These are phyloP conservation scores for Loriculus beryllinus DNA, from an alignment of 2,797 vertebrate species.

Conservation along the genomic window DNA sequence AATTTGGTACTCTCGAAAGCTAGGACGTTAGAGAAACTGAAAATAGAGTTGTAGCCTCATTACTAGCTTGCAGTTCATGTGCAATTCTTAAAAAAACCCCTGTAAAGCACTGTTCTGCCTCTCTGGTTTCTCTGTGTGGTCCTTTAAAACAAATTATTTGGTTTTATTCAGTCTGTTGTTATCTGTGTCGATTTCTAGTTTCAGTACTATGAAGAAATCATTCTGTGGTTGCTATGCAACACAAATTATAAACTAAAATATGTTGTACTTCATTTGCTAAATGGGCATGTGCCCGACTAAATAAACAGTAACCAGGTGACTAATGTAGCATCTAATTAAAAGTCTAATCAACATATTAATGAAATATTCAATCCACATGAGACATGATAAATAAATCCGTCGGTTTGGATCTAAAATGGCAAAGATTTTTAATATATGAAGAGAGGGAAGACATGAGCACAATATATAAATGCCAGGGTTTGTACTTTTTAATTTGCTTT, in stretches of 20 bases:
- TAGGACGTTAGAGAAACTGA: conserved; percentile 24
- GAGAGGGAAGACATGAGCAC: not conserved
- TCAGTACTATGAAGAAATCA: not conserved
- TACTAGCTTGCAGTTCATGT: not conserved
- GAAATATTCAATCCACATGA: not conserved
- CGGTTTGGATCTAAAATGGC: not conserved
- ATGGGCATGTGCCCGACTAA: not conserved
- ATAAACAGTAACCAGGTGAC: conserved; percentile 58
- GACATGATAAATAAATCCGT: not conserved
- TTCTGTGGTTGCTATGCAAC: conserved; percentile 32
- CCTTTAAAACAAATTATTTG: conserved; percentile 2
- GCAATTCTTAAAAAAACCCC: not conserved
- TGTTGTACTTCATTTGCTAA: conserved; percentile 27
- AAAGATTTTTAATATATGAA: not conserved
- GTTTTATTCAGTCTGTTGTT: conserved; percentile 21
- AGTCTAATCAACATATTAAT: conserved; percentile 33
- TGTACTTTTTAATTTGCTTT: not conserved
- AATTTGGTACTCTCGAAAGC: conserved; percentile 31
- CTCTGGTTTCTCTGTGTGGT: not conserved
- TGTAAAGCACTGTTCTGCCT: not conserved
- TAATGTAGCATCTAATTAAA: conserved; percentile 37
- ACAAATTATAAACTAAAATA: conserved; percentile 19
- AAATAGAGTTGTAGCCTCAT: conserved; percentile 41
- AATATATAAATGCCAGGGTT: not conserved
- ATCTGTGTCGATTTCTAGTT: conserved; percentile 25